phyloP scores from a whole-genome alignment of 2,888 invertebrate species.

The Caenorhabditis angaria region DNA sequence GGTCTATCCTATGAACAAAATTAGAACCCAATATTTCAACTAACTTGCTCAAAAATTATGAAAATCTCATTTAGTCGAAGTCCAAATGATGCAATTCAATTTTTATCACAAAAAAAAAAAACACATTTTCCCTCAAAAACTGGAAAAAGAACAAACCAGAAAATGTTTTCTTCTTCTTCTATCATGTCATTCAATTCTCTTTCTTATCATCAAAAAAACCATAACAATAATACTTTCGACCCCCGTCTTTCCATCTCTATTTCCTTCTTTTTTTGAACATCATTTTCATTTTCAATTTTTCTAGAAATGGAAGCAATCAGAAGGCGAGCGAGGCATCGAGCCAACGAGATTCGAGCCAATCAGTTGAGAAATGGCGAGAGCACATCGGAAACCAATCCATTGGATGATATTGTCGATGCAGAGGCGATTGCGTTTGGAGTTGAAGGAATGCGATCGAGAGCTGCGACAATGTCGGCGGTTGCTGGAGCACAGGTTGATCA shows the following conservation, averaged over 20 bases:
- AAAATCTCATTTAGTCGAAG: too few species aligned
- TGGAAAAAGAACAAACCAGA: not conserved
- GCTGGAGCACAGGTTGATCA: constrained; percentile 35
- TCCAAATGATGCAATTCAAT: too few species aligned
- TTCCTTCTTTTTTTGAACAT: not conserved
- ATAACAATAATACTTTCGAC: too few species aligned
- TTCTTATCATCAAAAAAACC: not conserved
- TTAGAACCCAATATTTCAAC: too few species aligned
- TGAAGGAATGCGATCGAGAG: constrained; percentile 15
- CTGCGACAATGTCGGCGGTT: constrained; percentile 19
- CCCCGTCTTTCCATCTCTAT: not conserved
- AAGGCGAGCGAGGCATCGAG: not conserved
- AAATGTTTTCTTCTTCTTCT: too few species aligned
- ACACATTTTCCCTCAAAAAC: too few species aligned
- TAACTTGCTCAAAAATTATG: too few species aligned
- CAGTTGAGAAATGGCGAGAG: not conserved
- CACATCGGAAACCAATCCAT: too few species aligned
- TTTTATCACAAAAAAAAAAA: too few species aligned
- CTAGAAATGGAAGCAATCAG: not conserved
- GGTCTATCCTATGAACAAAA: too few species aligned
- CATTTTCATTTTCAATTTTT: not conserved
- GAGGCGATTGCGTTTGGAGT: too few species aligned
- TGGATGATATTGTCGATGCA: not conserved
- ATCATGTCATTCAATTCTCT: constrained; percentile 2
- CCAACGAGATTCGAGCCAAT: not conserved